phyloP scores from a whole-genome alignment of 2,888 invertebrate species.

The Tortrix viridana region DNA sequence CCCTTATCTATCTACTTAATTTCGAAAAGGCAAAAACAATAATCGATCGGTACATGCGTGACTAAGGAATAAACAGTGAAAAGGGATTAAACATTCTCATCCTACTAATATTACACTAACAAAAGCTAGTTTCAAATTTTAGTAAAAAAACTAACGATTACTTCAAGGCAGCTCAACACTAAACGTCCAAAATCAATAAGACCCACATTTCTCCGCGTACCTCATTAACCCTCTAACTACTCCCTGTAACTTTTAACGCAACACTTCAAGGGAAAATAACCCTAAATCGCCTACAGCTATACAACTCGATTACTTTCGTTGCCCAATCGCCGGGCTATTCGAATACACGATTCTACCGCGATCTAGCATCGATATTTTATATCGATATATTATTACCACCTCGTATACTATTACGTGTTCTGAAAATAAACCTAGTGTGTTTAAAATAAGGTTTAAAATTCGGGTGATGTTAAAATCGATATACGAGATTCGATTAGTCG shows the following conservation, averaged over 20 bases:
- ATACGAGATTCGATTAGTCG: not conserved
- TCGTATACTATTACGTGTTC: not conserved
- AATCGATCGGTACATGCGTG: too few relatives aligned
- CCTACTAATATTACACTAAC: too few relatives aligned
- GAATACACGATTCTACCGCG: conserved; percentile 26
- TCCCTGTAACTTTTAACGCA: conserved; percentile 31
- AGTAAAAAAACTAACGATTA: not conserved
- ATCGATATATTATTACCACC: not conserved
- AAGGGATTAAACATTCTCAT: too few relatives aligned
- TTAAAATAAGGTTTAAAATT: not conserved
- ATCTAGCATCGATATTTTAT: conserved; percentile 18
- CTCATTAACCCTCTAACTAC: conserved; percentile 29
- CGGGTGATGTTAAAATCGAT: too few relatives aligned
- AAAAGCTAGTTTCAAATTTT: too few relatives aligned
- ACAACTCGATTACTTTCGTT: conserved; percentile 27
- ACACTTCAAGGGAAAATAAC: conserved; percentile 34
- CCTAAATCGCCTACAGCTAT: conserved; percentile 25
- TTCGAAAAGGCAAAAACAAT: too few relatives aligned
- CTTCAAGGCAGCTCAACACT: not conserved
- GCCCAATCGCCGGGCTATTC: conserved; percentile 16
- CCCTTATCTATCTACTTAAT: too few relatives aligned
- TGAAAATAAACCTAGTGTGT: not conserved
- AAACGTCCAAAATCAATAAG: conserved; percentile 13
- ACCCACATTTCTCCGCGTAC: conserved; percentile 6
- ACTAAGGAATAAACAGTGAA: too few relatives aligned